Base-by-base conservation (phyloP, 2,888 invertebrate species). In the Netelia melanura region DNA sequence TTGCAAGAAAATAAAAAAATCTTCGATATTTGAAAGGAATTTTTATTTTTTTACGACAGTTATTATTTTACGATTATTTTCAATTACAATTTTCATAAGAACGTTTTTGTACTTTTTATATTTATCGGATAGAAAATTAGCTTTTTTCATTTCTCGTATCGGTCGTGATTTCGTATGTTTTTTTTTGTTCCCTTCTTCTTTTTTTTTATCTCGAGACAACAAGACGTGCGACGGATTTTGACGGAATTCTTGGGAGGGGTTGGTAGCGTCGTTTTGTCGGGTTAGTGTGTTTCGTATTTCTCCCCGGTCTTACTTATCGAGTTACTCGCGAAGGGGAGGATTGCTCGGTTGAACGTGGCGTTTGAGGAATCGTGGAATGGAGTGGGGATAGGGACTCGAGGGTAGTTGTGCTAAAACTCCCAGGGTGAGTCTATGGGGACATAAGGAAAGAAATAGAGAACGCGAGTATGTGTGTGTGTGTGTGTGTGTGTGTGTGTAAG, bases 301-400 rank as follows among this genome's bases (percentile, higher is more conserved):
- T 72, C 62, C 58, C 48, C 25, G 25, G 70, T 78, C 58, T 78
- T 56, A n/a, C 56, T 84, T 65, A 78, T 81, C 78, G 70, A 75
- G 81, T 84, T 83, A 70, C 74, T 61, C 70, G 62, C 9, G 17
- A 9, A 17, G 58, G 17, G 17, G 21, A 9, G 17, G 58, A 58
- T 21, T 17, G 58, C 21, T 67, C 48, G 38, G 14, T 9, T 14
- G 48, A 10, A 48, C 54, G 72, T 30, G 65, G 56, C 71, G 74
- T 52, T 72, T 44, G 52, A 61, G 54, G 58, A 52, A 30, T 30
- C 30, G 48, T 23, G 21, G n/a, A 52, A 54, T 30, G 48, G 58
- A 8, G 30, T 25, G 52, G 11, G 44, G 25, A n/a, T 10, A n/a
- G 56, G 38, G 9, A 23, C 30, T 14, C 21, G 30, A 54, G 43